Percentiles rank a stretch among this genome's conserved stretches.
Conservation (phyloP, 2,113 vertebrate species). For the western clawed frog (Xenopus tropicalis) region DNA sequence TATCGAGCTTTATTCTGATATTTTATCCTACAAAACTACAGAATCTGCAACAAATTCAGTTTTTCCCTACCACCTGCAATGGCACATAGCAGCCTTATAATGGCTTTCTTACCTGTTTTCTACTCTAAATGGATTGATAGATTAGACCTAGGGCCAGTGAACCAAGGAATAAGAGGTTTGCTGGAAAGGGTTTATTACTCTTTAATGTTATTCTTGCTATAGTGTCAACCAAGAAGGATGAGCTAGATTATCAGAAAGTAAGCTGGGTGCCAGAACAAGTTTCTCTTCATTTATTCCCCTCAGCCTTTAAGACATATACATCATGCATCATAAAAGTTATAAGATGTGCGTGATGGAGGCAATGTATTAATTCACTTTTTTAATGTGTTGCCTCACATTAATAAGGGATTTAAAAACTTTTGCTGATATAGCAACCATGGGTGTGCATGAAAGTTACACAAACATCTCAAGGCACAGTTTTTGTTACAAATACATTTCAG, state of each 20-base stretch:
- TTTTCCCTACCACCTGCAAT: constrained; percentile 66
- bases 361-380: constrained; percentile 58
- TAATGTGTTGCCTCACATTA: constrained; percentile 23
- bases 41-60: constrained; percentile 52
- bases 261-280: constrained; percentile 64
- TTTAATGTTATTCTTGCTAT: constrained; percentile 72
- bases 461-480: too few relatives aligned
- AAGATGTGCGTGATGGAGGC: constrained; percentile 53
- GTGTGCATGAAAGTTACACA: too few relatives aligned
- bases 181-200: constrained; percentile 69
- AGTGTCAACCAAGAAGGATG: constrained; percentile 68
- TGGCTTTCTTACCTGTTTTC: constrained; percentile 69
- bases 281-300: constrained; percentile 66
- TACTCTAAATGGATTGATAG: constrained; percentile 73
- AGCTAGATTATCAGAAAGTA: constrained; percentile 70
- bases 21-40: too few relatives aligned
- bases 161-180: constrained; percentile 64
- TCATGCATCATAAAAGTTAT: constrained; percentile 56
- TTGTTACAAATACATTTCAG: too few relatives aligned
- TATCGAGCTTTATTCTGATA: too few relatives aligned
- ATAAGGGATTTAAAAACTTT: constrained; percentile 57
- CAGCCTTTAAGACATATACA: constrained; percentile 53
- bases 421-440: constrained; percentile 22
- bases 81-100: constrained; percentile 63
- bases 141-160: constrained; percentile 65